Conservation (phyloP, 2,113 vertebrate species). For the Herpetotheres cachinnans region DNA sequence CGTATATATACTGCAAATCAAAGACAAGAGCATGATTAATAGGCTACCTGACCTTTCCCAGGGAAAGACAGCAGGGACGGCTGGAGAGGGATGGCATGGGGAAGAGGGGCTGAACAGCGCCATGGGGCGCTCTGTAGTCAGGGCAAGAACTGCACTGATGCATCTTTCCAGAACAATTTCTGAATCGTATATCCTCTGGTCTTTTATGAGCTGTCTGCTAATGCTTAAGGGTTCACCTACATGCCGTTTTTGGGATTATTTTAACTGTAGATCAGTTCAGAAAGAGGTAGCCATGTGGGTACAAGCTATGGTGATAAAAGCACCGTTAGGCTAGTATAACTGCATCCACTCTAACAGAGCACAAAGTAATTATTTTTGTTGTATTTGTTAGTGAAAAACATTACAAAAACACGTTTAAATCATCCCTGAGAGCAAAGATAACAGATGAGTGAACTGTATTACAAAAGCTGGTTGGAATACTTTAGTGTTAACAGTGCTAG, state of each 20-base stretch:
- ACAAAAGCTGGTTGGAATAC: not conserved
- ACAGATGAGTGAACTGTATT: not conserved
- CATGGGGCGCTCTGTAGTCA: fast-evolving
- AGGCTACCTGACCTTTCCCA: not conserved
- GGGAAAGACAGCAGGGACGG: not conserved
- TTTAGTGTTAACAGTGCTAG: not conserved
- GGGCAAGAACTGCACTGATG: not conserved
- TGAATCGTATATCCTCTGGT: not conserved
- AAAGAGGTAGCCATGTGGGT: not conserved
- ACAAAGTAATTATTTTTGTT: no score
- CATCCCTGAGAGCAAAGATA: not conserved
- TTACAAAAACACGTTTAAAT: not conserved
- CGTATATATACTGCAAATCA: not conserved
- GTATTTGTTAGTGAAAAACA: not conserved
- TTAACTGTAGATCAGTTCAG: not conserved
- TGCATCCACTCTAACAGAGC: not conserved
- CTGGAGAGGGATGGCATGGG: fast-evolving
- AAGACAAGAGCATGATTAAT: not conserved
- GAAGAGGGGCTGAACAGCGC: not conserved
- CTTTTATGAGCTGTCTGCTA: not conserved
- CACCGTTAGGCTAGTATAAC: fast-evolving
- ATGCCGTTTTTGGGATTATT: not conserved
- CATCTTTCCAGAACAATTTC: not conserved
- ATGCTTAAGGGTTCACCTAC: not conserved
- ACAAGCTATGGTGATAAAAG: not conserved